phyloP scores from a whole-genome alignment of 23 tunicate species.

The Styela plicata region DNA sequence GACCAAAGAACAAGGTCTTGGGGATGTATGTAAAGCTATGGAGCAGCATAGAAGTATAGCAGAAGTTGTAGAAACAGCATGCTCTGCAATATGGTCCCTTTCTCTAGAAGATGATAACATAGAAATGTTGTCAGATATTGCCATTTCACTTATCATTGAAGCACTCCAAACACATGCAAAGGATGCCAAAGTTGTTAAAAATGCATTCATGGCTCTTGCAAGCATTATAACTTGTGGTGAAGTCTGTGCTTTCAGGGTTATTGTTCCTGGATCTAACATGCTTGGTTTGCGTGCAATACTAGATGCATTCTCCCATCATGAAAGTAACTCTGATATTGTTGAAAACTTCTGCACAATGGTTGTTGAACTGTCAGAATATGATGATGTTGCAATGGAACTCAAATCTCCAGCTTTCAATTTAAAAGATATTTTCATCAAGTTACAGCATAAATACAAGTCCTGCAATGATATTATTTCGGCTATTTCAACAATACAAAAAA shows the following conservation, averaged over 20 bases:
- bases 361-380: constrained; percentile 77
- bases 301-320: constrained; percentile 50
- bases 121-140: constrained; percentile 77
- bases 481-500: not conserved
- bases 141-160: constrained; percentile 73
- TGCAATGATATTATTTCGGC: constrained; percentile 36
- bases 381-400: constrained; percentile 58
- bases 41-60: constrained; percentile 44
- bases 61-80: constrained; percentile 61
- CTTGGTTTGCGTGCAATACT: constrained; percentile 50
- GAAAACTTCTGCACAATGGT: constrained; percentile 71
- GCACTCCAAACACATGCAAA: constrained; percentile 54
- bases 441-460: constrained; percentile 25
- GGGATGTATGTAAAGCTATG: constrained; percentile 85
- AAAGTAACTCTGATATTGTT: constrained; percentile 53
- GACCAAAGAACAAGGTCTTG: constrained; percentile 83
- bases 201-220: constrained; percentile 88
- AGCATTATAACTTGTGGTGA: constrained; percentile 85
- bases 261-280: constrained; percentile 36
- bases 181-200: constrained; percentile 77
- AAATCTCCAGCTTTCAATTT: constrained; percentile 48
- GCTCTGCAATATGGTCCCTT: constrained; percentile 95
- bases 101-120: constrained; percentile 96
- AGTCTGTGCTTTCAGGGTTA: constrained; percentile 69
- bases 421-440: constrained; percentile 15